Base-by-base conservation (phyloP, 2,113 vertebrate species). In the Salvator merianae region DNA sequence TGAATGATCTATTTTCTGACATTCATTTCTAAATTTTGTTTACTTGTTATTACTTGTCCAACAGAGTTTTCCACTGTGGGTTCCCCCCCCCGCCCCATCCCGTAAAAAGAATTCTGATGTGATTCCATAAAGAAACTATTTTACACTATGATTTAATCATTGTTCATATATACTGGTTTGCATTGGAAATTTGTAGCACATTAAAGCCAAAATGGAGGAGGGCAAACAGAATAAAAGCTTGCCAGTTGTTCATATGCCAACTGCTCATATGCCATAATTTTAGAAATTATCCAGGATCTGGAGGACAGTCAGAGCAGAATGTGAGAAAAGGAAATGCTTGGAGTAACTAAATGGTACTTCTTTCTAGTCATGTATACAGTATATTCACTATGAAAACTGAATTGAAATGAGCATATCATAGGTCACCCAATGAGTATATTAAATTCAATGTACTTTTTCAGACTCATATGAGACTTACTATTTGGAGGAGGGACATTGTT, bases 401-500 rank as follows among this genome's bases (percentile, higher is more conserved):
- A 89, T 32, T 88, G 86, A 75, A 87, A 90, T 87, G 43, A 85
- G 85, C 84, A 85, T 82, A 30, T 66, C 86, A 86, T 87, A 77
- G 68, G 85, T 79, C 28, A 87, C 78, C 81, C 32, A 85, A 68
- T 84, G 69, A 77, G 47, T 50, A 1, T 91, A 85, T 65, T 82
- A 75, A 30, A 80, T 36, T 81, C 47, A 82, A 76, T 82, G 76
- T 88, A 75, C 69, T 85, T 77, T 91, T 90, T 89, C 87, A 89
- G 40, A 55, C 65, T 66, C 86, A 90, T 85, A 91, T 81, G 40
- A 59, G 63, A 55, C 34, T 73, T 85, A 9, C 1, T 73, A 87
- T 88, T 84, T 85, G 71, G 83, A 91, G 78, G 63, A 73, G 47
- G 59, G 88, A 85, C 91, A 86, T n/a, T 65, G 77, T 86, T 88